phyloP scores from a whole-genome alignment of 2,888 invertebrate species.

The Lasioglossum pauxillum region DNA sequence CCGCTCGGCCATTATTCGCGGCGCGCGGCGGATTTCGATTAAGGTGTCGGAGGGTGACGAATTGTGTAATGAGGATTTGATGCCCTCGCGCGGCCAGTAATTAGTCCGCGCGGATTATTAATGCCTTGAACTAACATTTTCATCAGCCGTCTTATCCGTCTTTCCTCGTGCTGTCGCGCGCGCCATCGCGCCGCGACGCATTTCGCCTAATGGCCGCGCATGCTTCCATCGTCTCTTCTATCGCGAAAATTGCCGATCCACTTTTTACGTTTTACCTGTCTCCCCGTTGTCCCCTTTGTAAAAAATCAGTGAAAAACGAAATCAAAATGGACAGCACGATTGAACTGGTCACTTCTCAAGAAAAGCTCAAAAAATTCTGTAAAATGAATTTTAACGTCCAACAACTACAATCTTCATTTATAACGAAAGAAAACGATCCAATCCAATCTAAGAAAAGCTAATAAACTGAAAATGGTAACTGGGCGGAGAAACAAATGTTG shows the following conservation, averaged over 20 bases:
- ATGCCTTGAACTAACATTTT: constrained; percentile 70
- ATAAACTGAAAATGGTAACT: neutral
- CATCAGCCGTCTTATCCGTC: constrained; percentile 61
- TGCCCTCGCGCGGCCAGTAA: constrained; percentile 73
- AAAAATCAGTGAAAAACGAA: too few species aligned
- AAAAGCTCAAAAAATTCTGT: too few species aligned
- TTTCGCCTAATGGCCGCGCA: neutral
- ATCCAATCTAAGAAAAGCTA: neutral
- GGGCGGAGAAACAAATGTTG: too few species aligned
- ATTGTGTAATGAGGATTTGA: constrained; percentile 77
- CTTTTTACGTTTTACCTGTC: neutral
- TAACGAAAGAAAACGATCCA: too few species aligned
- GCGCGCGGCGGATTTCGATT: constrained; percentile 76
- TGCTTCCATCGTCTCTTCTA: neutral
- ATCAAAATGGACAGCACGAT: neutral
- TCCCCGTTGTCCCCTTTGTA: neutral
- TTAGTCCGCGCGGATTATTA: constrained; percentile 74
- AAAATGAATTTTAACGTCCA: too few species aligned
- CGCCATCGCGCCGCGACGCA: constrained; percentile 9
- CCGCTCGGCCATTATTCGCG: constrained; percentile 68
- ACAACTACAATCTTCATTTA: too few species aligned
- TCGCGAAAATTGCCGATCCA: neutral
- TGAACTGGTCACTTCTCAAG: neutral
- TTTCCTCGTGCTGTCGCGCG: constrained; percentile 39
- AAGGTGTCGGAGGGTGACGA: constrained; percentile 80